Percentiles rank a stretch among this genome's conserved stretches.
phyloP scores from a whole-genome alignment of 1,140 invertebrate genomes.

The Dolichoris vasculosae region DNA sequence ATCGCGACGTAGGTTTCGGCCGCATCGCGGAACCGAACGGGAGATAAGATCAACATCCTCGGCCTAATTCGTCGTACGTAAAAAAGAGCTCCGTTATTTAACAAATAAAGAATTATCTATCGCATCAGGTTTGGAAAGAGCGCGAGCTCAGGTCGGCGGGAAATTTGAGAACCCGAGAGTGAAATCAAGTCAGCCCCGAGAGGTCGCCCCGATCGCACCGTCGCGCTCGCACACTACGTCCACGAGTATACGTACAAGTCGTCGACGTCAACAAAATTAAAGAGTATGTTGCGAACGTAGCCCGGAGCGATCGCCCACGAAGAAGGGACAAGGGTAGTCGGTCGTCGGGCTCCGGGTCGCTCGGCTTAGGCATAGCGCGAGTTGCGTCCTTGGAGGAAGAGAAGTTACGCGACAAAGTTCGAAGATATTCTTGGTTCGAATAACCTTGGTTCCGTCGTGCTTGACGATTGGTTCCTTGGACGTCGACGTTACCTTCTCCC shows the following conservation, averaged over 20 bases:
- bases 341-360: neutral
- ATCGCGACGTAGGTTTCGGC: too few species aligned
- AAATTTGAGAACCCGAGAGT: neutral
- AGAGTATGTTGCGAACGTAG: neutral
- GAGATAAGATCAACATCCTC: too few species aligned
- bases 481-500: neutral
- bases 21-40: too few species aligned
- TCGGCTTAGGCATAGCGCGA: neutral
- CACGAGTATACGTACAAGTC: neutral
- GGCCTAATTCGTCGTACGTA: too few species aligned
- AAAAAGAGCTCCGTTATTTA: too few species aligned
- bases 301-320: neutral
- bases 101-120: neutral
- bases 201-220: constrained; percentile 14
- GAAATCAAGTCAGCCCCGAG: neutral
- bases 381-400: neutral
- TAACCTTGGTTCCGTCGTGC: neutral
- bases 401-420: neutral
- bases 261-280: constrained; percentile 40
- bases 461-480: neutral
- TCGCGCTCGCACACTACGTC: neutral
- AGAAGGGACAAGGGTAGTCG: neutral
- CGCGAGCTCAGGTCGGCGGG: neutral
- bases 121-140: neutral
- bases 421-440: neutral